These are phyloP conservation scores for Austrolebias charrua DNA, from an alignment of 2,797 vertebrate genomes.

Conservation along the genomic window DNA sequence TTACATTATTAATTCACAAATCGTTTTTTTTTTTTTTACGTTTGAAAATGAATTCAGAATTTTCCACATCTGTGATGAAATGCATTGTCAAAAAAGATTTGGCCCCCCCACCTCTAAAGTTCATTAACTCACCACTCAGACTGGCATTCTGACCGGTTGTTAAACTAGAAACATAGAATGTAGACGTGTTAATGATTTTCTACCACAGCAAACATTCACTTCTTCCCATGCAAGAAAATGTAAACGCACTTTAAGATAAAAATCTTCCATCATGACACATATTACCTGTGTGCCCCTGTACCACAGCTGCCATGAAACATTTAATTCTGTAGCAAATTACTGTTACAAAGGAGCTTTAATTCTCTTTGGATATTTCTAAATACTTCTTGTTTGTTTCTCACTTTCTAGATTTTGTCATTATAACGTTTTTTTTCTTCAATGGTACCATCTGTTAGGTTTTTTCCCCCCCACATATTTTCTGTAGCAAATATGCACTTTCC, in stretches of 20 bases:
- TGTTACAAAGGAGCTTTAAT: background rate
- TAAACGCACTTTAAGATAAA: no score
- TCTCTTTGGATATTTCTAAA: background rate
- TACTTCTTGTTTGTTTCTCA: background rate
- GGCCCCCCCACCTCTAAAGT: no score
- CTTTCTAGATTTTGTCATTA: background rate
- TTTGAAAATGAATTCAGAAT: no score
- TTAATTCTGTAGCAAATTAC: background rate
- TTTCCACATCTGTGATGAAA: no score
- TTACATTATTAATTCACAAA: no score
- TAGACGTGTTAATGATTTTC: no score
- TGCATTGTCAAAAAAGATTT: no score
- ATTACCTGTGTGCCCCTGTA: background rate
- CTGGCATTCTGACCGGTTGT: background rate
- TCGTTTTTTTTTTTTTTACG: no score
- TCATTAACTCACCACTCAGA: background rate
- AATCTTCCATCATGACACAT: background rate
- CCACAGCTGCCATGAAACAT: background rate
- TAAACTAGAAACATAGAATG: background rate
- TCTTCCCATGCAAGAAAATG: no score
- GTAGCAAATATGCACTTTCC: background rate
- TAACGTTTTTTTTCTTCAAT: slow-evolving; percentile 12
- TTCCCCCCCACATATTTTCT: background rate
- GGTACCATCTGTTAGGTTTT: slow-evolving; percentile 4
- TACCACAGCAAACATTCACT: no score